phyloP scores from a whole-genome alignment of 2,888 invertebrate species.

The Caenorhabditis angaria region DNA sequence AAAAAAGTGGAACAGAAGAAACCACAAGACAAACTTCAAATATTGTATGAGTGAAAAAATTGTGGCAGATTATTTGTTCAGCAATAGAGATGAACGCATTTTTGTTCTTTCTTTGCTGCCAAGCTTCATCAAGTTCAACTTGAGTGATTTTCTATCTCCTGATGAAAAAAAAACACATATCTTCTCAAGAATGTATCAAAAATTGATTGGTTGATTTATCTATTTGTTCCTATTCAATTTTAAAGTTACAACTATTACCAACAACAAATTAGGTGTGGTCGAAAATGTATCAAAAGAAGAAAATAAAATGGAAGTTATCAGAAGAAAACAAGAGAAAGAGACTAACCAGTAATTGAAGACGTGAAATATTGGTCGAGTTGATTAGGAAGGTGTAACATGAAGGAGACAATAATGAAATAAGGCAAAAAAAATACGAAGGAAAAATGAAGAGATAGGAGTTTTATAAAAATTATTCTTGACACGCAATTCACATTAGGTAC shows the following conservation, averaged over 20 bases:
- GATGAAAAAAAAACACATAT: background rate
- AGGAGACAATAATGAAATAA: slow-evolving; percentile 12
- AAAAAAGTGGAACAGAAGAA: slow-evolving; percentile 8
- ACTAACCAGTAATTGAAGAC: slow-evolving; percentile 27
- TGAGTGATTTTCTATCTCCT: slow-evolving; percentile 14
- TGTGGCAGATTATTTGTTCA: slow-evolving; percentile 30
- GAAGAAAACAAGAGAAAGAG: slow-evolving; percentile 6
- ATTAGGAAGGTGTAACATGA: slow-evolving; percentile 15
- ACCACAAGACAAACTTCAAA: background rate
- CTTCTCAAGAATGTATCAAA: slow-evolving; percentile 1
- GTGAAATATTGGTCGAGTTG: slow-evolving; percentile 27
- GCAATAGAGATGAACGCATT: slow-evolving; percentile 38
- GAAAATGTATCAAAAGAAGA: slow-evolving; percentile 5
- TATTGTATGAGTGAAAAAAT: background rate
- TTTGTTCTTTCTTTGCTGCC: slow-evolving; percentile 8
- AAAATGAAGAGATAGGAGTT: background rate
- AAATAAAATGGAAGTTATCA: too few relatives aligned
- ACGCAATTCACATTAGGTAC: background rate
- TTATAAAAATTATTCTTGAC: slow-evolving; percentile 4
- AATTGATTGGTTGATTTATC: slow-evolving; percentile 30
- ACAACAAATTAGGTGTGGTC: background rate
- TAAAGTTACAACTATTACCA: background rate
- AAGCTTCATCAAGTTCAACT: slow-evolving; percentile 20
- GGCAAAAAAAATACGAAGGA: slow-evolving; percentile 17
- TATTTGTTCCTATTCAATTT: slow-evolving; percentile 2